These are phyloP conservation scores for Odontocerum albicorne DNA, from an alignment of 2,888 invertebrate genomes.

Conservation along the genomic window DNA sequence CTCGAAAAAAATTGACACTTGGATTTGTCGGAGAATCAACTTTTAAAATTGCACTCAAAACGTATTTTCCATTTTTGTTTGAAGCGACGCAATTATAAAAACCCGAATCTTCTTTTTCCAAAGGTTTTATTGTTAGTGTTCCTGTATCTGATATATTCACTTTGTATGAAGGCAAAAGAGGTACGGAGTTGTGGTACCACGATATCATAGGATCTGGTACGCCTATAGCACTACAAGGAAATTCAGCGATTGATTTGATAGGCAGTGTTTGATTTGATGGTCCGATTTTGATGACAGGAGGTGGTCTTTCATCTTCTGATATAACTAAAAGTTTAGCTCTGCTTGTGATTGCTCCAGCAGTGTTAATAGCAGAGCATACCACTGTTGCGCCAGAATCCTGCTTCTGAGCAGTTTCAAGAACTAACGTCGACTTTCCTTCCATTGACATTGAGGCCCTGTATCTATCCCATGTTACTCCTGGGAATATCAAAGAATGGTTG, in stretches of 20 bases:
- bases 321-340: slow-evolving; percentile 78
- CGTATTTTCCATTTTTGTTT: slow-evolving; percentile 85
- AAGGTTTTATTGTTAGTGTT: slow-evolving; percentile 70
- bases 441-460: slow-evolving; percentile 69
- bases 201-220: slow-evolving; percentile 77
- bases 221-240: slow-evolving; percentile 83
- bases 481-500: slow-evolving; percentile 78
- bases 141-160: slow-evolving; percentile 73
- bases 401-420: slow-evolving; percentile 64
- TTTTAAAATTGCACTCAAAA: slow-evolving; percentile 78
- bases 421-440: slow-evolving; percentile 64
- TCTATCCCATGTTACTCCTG: slow-evolving; percentile 71
- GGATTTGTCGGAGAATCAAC: slow-evolving; percentile 81
- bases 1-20: slow-evolving; percentile 78
- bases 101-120: slow-evolving; percentile 73
- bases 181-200: slow-evolving; percentile 80
- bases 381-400: slow-evolving; percentile 73
- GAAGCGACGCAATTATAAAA: slow-evolving; percentile 82
- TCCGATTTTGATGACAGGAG: slow-evolving; percentile 87
- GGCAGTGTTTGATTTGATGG: slow-evolving; percentile 94
- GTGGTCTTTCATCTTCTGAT: slow-evolving; percentile 80
- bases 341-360: slow-evolving; percentile 79
- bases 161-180: slow-evolving; percentile 67
- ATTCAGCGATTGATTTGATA: slow-evolving; percentile 79
- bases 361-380: slow-evolving; percentile 86